These are phyloP conservation scores for Sardina pilchardus DNA, from an alignment of 2,113 vertebrate genomes.

Conservation along the genomic window DNA sequence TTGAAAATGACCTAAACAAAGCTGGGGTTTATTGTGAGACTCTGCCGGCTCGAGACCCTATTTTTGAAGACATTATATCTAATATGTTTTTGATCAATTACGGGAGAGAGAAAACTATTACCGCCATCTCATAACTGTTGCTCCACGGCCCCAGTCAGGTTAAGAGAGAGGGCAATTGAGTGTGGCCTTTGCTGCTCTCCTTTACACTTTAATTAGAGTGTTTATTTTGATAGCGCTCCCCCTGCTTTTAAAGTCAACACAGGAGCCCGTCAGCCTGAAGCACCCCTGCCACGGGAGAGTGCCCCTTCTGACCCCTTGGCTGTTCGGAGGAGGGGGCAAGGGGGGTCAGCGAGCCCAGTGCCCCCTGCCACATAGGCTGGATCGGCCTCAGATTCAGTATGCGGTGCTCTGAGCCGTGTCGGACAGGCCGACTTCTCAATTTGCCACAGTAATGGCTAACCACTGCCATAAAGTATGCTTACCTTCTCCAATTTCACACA, in stretches of 20 bases:
- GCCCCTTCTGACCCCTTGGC: slow-evolving; percentile 41
- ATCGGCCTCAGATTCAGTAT: not conserved
- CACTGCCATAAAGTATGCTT: slow-evolving; percentile 20
- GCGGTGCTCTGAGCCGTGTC: slow-evolving; percentile 18
- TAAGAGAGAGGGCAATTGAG: slow-evolving; percentile 28
- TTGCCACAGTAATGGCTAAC: slow-evolving; percentile 11
- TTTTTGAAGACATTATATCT: not conserved
- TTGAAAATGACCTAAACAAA: not conserved
- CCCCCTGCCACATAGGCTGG: not conserved
- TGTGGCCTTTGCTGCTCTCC: slow-evolving; percentile 20
- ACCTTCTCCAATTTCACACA: slow-evolving; percentile 33
- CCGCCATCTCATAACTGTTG: slow-evolving; percentile 1
- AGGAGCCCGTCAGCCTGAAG: slow-evolving; percentile 38
- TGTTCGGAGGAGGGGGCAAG: slow-evolving; percentile 19
- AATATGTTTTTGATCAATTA: slow-evolving; percentile 3
- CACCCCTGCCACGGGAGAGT: slow-evolving; percentile 32
- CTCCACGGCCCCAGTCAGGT: slow-evolving; percentile 13
- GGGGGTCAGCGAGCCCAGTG: not conserved
- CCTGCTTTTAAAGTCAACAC: slow-evolving; percentile 33
- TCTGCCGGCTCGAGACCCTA: not conserved
- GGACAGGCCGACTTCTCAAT: not conserved
- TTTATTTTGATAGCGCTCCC: slow-evolving; percentile 47
- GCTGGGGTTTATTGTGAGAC: not conserved
- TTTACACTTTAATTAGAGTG: slow-evolving; percentile 39
- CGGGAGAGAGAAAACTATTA: not conserved